Base-by-base conservation (phyloP, 1,140 invertebrate genomes). In the Anastrepha ludens region DNA sequence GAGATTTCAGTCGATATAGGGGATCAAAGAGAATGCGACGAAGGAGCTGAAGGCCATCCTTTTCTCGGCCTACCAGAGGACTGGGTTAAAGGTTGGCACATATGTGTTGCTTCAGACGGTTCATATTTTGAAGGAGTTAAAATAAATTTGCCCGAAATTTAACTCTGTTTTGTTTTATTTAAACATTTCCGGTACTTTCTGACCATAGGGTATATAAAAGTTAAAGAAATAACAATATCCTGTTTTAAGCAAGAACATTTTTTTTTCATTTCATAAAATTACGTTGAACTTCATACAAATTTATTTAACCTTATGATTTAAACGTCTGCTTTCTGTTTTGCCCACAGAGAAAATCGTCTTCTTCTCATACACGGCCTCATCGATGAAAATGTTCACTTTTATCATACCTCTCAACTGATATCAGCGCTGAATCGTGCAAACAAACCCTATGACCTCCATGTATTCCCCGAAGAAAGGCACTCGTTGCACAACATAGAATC, bases 311-410 rank as follows among this genome's bases (percentile, higher is more conserved):
- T 55, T 8, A 29, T 29, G 29, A 0, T 29, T 29, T 70, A 70
- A 11, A n/a, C 5, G 86, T 87, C 1, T 89, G 87, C 85, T 81
- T 88, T 89, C 87, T 65, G 90, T 88, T 88, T 85, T 89, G 89
- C 90, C 93, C 93, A 85, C 91, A 98, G 97, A 92, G 98, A 98
- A 92, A 98, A 98, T 93, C 95, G 98, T 87, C 93, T 99, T 65
- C 94, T 99, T n/a, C 98, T 99, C 64, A 97, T 99, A 89, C 99
- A 99, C 94, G 99, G 99, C 7, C 94, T 99, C 74, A 98, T 99
- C 87, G 99, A 99, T 94, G 99, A 99, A 94, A 99, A 99, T 93
- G 99, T 99, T n/a, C 99, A 99, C 94, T 99, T 99, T 93, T 96
- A 96, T 90, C 98, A 99, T 93, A 99, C 98, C 13, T 98, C 97